Percentiles rank a stretch among this genome's conserved stretches.
Evolutionary conservation across 2,888 invertebrate genomes (phyloP).

Genomic region (Hedya salicella): DNA sequence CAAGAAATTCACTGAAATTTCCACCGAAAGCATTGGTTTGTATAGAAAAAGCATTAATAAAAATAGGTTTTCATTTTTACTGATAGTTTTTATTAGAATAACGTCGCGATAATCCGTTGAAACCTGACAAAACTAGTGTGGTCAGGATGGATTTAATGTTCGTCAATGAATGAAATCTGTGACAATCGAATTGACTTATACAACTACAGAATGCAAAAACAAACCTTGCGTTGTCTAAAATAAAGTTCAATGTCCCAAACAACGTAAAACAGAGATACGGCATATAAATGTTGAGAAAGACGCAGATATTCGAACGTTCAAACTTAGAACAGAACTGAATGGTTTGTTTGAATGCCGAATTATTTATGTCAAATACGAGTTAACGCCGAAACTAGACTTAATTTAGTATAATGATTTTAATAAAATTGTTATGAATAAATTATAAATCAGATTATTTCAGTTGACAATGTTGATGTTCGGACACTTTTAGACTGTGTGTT

Average conservation of each 20-base stretch:
- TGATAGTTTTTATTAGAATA: too few relatives aligned
- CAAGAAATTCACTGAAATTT: too few relatives aligned
- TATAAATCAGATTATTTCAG: too few relatives aligned
- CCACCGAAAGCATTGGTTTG: too few relatives aligned
- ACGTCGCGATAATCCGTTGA: not conserved
- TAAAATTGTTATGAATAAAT: too few relatives aligned
- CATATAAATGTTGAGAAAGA: not conserved
- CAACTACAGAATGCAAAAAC: not conserved
- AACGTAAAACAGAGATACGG: not conserved
- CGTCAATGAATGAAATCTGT: slow-evolving; percentile 7
- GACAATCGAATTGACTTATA: slow-evolving; percentile 7
- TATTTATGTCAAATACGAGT: not conserved
- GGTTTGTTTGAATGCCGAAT: not conserved
- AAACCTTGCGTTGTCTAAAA: not conserved
- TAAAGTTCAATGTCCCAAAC: not conserved
- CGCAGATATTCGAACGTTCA: slow-evolving; percentile 2
- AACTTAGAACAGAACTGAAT: slow-evolving; percentile 22
- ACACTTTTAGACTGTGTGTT: too few relatives aligned
- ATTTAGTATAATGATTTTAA: too few relatives aligned
- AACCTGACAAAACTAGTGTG: not conserved
- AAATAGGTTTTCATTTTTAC: too few relatives aligned
- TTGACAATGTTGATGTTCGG: too few relatives aligned
- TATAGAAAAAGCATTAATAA: too few relatives aligned
- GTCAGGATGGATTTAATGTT: not conserved
- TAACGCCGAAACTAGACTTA: not conserved